Percentiles rank a stretch among this genome's conserved stretches.
Evolutionary conservation across 2,113 vertebrate species (phyloP).

Genomic region (Oryzias woworae): DNA sequence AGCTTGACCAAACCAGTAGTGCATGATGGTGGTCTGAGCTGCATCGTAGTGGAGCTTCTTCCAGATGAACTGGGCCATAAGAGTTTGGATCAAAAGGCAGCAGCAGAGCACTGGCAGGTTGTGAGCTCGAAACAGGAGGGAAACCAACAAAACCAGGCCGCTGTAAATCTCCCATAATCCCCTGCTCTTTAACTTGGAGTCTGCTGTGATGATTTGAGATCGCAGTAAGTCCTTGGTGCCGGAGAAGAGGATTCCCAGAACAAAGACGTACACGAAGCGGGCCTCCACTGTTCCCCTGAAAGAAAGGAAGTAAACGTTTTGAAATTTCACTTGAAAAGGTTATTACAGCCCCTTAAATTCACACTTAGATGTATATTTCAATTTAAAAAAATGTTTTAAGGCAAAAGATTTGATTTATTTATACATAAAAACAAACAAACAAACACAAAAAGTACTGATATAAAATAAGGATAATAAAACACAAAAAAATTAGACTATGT

Average conservation of each 20-base stretch:
- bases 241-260: slow-evolving; percentile 92
- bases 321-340: neutral
- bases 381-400: too few species aligned
- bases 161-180: slow-evolving; percentile 92
- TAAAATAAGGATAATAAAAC: too few species aligned
- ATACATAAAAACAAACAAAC: too few species aligned
- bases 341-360: too few species aligned
- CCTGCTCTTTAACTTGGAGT: slow-evolving; percentile 71
- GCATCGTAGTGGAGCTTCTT: slow-evolving; percentile 84
- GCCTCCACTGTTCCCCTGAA: slow-evolving; percentile 92
- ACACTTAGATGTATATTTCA: too few species aligned
- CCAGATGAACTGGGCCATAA: slow-evolving; percentile 90
- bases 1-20: slow-evolving; percentile 97
- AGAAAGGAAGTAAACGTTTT: slow-evolving; percentile 23
- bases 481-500: too few species aligned
- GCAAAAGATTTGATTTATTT: too few species aligned
- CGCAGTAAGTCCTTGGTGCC: slow-evolving; percentile 90
- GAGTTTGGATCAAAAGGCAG: slow-evolving; percentile 85
- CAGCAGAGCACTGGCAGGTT: slow-evolving; percentile 89
- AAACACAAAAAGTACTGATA: too few species aligned
- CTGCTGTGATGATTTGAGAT: slow-evolving; percentile 82
- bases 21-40: slow-evolving; percentile 89
- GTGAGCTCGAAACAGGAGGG: slow-evolving; percentile 88
- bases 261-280: slow-evolving; percentile 91
- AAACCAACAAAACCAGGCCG: slow-evolving; percentile 87